Percentiles rank a stretch among this genome's conserved stretches.
Conservation (phyloP, 2,797 vertebrate genomes). For the Anguilla marmorata region DNA sequence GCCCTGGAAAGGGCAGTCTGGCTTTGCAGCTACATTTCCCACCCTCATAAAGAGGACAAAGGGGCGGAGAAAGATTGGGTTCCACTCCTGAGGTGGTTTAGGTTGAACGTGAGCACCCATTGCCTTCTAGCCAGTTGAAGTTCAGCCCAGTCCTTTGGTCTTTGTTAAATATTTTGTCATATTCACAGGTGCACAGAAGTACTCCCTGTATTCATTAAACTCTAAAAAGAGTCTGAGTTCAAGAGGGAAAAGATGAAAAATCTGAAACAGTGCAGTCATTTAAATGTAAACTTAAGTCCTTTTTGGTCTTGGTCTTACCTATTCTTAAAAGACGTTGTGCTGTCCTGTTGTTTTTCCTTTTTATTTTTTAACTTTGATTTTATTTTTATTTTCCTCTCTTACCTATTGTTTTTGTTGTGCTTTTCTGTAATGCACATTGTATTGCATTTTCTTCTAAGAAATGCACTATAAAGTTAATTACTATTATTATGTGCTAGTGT, state of each 20-base stretch:
- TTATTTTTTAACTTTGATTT: no score
- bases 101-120: neutral
- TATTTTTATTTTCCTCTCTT: no score
- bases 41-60: neutral
- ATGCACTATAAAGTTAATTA: no score
- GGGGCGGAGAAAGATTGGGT: neutral
- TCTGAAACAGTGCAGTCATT: no score
- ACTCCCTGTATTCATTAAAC: neutral
- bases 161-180: neutral
- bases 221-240: neutral
- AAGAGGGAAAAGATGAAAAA: neutral
- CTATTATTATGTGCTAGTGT: neutral
- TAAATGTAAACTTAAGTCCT: no score
- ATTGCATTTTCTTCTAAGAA: no score
- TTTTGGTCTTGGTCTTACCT: no score
- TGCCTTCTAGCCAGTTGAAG: neutral
- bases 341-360: no score
- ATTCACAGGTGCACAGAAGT: neutral
- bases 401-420: no score
- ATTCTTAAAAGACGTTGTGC: no score
- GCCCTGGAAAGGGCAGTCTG: neutral
- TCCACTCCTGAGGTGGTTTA: neutral
- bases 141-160: neutral
- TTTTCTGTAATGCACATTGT: no score
- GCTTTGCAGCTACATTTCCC: neutral